A percentile compares a stretch with the other conserved stretches of the same genome.
Conservation (phyloP, 2,113 vertebrate genomes). For the Myanophis thanlyinensis region DNA sequence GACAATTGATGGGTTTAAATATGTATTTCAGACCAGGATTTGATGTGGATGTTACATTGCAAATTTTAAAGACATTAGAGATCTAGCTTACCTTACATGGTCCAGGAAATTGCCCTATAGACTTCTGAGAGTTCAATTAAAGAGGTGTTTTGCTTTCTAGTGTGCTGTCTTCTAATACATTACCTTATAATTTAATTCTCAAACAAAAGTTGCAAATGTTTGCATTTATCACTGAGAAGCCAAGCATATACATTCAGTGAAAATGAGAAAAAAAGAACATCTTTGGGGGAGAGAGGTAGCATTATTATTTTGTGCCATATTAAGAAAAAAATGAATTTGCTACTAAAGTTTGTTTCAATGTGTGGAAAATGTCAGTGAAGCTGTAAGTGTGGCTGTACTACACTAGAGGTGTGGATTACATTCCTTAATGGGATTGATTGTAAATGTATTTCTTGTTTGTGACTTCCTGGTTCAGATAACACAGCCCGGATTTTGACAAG, state of each 20-base stretch:
- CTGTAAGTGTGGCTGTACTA: neutral
- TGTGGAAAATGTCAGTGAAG: neutral
- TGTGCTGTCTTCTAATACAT: too few relatives aligned
- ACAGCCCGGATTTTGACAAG: constrained; percentile 93
- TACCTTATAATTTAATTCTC: neutral
- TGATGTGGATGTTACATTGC: neutral
- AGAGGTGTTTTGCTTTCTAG: neutral
- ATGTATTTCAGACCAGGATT: neutral
- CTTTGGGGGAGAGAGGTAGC: neutral
- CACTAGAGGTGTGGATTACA: neutral
- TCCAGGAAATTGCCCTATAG: neutral
- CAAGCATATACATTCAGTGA: neutral
- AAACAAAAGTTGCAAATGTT: too few relatives aligned
- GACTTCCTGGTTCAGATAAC: constrained; percentile 80
- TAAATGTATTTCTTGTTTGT: neutral
- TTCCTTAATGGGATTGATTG: neutral
- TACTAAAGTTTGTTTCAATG: neutral
- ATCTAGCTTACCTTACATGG: neutral
- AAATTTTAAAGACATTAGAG: neutral
- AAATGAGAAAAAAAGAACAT: too few relatives aligned
- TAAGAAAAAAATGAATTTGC: neutral
- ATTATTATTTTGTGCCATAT: neutral
- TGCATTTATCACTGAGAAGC: neutral
- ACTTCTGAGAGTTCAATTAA: neutral
- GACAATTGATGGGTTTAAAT: neutral